These are phyloP conservation scores for Himalopsyche tibetana DNA, from an alignment of 2,888 invertebrate genomes.

Conservation along the genomic window DNA sequence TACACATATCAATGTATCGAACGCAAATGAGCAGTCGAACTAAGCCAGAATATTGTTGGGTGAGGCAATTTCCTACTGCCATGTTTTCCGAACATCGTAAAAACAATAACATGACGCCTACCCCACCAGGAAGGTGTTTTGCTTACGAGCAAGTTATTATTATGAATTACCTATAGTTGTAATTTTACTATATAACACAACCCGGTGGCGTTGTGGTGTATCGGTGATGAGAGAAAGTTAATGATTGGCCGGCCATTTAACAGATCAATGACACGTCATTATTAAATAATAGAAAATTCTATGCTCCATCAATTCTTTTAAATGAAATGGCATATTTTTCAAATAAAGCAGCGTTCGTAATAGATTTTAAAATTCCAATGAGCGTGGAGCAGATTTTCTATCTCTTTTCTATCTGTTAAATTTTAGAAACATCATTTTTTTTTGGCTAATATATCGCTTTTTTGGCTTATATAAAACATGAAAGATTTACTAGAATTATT, in stretches of 20 bases:
- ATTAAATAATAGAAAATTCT: constrained; percentile 21
- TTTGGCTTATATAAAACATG: too few relatives aligned
- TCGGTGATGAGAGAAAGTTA: constrained; percentile 22
- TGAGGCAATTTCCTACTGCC: neutral
- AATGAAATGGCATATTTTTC: neutral
- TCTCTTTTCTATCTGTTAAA: too few relatives aligned
- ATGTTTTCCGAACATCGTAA: neutral
- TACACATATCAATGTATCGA: neutral
- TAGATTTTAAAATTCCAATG: neutral
- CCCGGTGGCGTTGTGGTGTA: constrained; percentile 21
- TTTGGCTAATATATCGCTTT: too few relatives aligned
- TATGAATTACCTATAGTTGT: neutral
- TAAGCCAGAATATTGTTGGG: neutral
- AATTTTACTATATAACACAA: constrained; percentile 16
- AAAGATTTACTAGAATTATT: too few relatives aligned
- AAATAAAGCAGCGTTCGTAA: neutral
- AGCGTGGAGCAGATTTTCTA: too few relatives aligned
- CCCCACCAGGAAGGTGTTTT: constrained; percentile 26
- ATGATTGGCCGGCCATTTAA: constrained; percentile 5
- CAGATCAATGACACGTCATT: constrained; percentile 26
- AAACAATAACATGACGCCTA: constrained; percentile 9
- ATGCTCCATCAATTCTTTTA: constrained; percentile 12
- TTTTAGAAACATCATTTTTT: too few relatives aligned
- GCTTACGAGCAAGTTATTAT: constrained; percentile 17
- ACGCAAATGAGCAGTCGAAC: neutral